A percentile compares a stretch with the other conserved stretches of the same genome.
phyloP scores from a whole-genome alignment of 1,140 invertebrate species.

The Leptoteleia sp. region DNA sequence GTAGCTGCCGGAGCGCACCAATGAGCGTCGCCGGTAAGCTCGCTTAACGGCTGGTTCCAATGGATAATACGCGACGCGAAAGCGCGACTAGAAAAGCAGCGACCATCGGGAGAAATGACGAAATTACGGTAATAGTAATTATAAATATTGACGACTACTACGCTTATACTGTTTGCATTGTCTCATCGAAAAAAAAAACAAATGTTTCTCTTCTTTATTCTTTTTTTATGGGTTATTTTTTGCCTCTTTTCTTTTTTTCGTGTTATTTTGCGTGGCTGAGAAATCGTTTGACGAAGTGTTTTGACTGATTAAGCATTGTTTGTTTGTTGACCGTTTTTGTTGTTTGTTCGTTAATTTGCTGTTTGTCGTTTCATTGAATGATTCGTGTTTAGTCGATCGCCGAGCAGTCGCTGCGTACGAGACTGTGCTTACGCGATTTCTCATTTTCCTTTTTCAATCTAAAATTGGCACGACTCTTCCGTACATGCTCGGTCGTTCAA shows the following conservation, averaged over 20 bases:
- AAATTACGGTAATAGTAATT: conserved; percentile 41
- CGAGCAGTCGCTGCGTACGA: conserved; percentile 64
- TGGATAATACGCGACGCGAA: conserved; percentile 58
- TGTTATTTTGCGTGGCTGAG: conserved; percentile 29
- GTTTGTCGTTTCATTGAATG: conserved; percentile 14
- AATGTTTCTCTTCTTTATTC: too few relatives aligned
- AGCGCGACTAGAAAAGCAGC: conserved; percentile 63
- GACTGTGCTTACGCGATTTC: conserved; percentile 59
- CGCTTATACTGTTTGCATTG: conserved; percentile 46
- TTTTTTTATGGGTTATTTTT: too few relatives aligned
- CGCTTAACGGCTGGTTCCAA: conserved; percentile 34
- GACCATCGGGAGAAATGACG: conserved; percentile 59
- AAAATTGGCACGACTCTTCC: conserved; percentile 68
- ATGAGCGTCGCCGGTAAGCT: conserved; percentile 34
- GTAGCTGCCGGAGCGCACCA: conserved; percentile 7
- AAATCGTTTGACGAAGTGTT: conserved; percentile 32
- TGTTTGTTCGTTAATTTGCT: conserved; percentile 8
- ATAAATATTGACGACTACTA: conserved; percentile 54
- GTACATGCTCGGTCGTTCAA: conserved; percentile 66
- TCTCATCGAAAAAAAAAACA: conserved; percentile 29
- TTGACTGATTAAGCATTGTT: neutral
- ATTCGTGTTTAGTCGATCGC: conserved; percentile 51
- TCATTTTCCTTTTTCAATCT: conserved; percentile 62
- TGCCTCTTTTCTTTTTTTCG: too few relatives aligned
- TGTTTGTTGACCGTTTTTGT: neutral